Percentiles rank a stretch among this genome's conserved stretches.
These are phyloP conservation scores for Rhinoptilus africanus DNA, from an alignment of 2,113 vertebrate genomes.

Conservation along the genomic window DNA sequence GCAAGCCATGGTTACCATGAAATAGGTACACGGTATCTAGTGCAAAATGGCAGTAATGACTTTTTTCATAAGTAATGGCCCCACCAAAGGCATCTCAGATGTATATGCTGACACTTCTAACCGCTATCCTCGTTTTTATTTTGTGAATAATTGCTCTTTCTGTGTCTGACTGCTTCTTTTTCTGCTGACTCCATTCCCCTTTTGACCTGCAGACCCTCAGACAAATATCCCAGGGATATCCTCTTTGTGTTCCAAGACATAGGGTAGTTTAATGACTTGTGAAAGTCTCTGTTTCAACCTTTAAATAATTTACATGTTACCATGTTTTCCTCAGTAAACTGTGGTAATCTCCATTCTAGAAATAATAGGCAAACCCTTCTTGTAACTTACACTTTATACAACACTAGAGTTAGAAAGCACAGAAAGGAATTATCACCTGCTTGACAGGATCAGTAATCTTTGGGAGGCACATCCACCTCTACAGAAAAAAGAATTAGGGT, in stretches of 20 bases:
- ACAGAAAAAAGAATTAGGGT: constrained; percentile 29
- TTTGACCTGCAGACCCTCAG: not conserved
- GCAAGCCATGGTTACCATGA: not conserved
- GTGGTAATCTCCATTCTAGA: not conserved
- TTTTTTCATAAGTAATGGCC: not conserved
- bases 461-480: constrained; percentile 20
- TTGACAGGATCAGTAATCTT: constrained; percentile 32
- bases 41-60: not conserved
- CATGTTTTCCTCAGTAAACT: not conserved
- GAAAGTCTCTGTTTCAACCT: constrained; percentile 12
- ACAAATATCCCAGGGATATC: constrained; percentile 18
- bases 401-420: not conserved
- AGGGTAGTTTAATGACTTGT: constrained; percentile 19
- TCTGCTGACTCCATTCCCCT: not conserved
- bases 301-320: constrained; percentile 21
- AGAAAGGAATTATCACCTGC: not conserved
- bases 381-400: not conserved
- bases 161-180: not conserved
- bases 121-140: not conserved
- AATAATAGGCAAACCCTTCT: not conserved
- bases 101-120: constrained; percentile 15
- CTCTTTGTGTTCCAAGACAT: not conserved
- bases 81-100: not conserved
- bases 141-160: constrained; percentile 27
- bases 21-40: not conserved